phyloP scores from a whole-genome alignment of 2,113 vertebrate genomes.

The Prietella phreatophila region DNA sequence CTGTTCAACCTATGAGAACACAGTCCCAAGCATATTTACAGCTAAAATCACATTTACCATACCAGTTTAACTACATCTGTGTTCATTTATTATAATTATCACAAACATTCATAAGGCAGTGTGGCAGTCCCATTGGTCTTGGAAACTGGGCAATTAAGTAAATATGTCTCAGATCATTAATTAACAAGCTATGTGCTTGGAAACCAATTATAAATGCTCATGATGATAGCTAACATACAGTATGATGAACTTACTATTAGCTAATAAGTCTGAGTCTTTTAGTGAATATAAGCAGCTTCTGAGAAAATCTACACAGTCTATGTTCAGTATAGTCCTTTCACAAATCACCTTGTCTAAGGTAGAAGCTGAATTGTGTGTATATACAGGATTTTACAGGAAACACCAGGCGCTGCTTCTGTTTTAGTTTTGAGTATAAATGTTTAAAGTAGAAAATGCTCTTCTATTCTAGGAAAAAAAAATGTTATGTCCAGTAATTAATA shows the following conservation, averaged over 20 bases:
- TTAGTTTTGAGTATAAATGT: neutral
- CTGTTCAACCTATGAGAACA: constrained; percentile 75
- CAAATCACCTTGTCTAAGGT: neutral
- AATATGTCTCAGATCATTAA: neutral
- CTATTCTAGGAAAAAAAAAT: neutral
- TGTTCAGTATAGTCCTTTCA: neutral
- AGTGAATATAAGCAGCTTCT: neutral
- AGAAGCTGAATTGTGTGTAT: neutral
- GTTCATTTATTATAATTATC: neutral
- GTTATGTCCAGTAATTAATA: too few species aligned
- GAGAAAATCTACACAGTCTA: too few species aligned
- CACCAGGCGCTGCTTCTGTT: neutral
- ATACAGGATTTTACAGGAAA: neutral
- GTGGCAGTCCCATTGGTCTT: neutral
- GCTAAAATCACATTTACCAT: neutral
- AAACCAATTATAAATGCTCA: neutral
- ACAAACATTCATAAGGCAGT: neutral
- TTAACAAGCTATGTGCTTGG: neutral
- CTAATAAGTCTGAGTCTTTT: neutral
- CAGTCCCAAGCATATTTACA: neutral
- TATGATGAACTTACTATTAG: neutral
- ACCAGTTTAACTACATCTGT: neutral
- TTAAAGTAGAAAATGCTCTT: neutral
- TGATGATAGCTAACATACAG: neutral
- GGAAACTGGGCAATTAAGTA: neutral